Evolutionary conservation across 2,113 vertebrate species (phyloP).

Genomic region (Morone saxatilis): DNA sequence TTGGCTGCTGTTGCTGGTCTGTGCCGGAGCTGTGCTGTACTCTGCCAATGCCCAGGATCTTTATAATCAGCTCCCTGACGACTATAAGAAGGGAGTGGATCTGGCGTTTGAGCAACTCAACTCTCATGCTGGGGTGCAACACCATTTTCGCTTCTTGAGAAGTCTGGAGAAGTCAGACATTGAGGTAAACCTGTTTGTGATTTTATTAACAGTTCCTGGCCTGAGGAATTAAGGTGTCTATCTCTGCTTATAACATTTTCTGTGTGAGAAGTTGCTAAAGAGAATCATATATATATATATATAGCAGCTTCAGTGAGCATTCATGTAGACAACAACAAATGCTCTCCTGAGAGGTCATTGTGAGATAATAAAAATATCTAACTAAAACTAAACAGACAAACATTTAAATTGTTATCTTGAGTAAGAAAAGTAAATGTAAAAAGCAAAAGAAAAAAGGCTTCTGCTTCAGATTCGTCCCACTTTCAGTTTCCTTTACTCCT

Average conservation of each 20-base stretch:
- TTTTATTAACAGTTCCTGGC: background rate
- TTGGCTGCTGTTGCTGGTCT: conserved; percentile 62
- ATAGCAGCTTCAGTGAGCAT: background rate
- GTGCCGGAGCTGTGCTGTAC: conserved; percentile 55
- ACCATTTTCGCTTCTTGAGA: conserved; percentile 80
- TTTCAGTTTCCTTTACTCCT: background rate
- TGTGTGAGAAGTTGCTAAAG: background rate
- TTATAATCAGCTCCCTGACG: conserved; percentile 42
- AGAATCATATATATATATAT: background rate
- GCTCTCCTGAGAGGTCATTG: background rate
- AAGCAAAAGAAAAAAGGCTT: no score
- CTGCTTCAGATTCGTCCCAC: background rate
- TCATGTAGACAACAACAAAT: background rate
- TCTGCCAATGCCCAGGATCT: conserved; percentile 49
- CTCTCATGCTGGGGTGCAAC: conserved; percentile 48
- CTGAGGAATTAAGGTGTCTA: background rate
- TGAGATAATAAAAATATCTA: background rate
- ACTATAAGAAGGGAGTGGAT: conserved; percentile 73
- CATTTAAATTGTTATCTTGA: background rate
- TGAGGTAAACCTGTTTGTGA: conserved; percentile 61
- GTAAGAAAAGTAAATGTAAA: fast-evolving
- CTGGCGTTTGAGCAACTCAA: conserved; percentile 68
- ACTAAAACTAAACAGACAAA: background rate
- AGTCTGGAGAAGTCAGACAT: conserved; percentile 60
- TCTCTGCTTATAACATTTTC: background rate